Evolutionary conservation across 2,888 invertebrate species (phyloP).

Genomic region (Drosophila cracens): DNA sequence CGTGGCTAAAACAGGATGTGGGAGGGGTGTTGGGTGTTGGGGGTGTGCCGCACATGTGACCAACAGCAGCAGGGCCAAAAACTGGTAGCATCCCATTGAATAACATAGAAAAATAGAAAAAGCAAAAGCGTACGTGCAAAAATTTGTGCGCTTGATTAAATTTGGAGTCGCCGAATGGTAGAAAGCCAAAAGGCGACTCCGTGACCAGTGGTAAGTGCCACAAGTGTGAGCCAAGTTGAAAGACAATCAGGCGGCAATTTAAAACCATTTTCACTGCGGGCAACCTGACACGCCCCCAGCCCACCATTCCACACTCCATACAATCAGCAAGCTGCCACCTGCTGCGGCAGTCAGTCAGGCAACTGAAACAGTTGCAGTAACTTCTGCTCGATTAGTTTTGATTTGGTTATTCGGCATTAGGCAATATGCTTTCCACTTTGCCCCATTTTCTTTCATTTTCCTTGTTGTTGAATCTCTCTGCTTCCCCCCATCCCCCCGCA

Average conservation of each 20-base stretch:
- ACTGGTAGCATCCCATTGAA: slow-evolving; percentile 60
- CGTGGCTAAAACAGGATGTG: background rate
- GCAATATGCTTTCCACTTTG: slow-evolving; percentile 57
- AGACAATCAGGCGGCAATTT: slow-evolving; percentile 80
- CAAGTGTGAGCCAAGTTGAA: slow-evolving; percentile 74
- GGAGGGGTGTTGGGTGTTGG: background rate
- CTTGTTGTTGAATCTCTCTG: slow-evolving; percentile 31
- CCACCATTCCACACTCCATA: background rate
- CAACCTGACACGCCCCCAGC: slow-evolving; percentile 29
- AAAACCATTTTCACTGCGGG: slow-evolving; percentile 75
- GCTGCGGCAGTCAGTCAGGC: slow-evolving; percentile 35
- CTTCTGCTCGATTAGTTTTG: slow-evolving; percentile 80
- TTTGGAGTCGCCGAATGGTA: slow-evolving; percentile 57
- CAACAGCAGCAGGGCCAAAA: slow-evolving; percentile 46
- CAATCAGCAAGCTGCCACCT: slow-evolving; percentile 40
- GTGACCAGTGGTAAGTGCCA: slow-evolving; percentile 59
- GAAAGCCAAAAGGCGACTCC: slow-evolving; percentile 37
- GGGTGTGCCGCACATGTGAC: slow-evolving; percentile 63
- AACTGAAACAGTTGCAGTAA: slow-evolving; percentile 62
- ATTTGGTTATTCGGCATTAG: slow-evolving; percentile 78
- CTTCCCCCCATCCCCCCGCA: background rate
- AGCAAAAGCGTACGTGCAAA: slow-evolving; percentile 77
- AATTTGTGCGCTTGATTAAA: slow-evolving; percentile 81
- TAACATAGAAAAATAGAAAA: slow-evolving; percentile 65
- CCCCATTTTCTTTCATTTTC: slow-evolving; percentile 32